Conservation (phyloP, 1,140 invertebrate species). For the Manduca sexta region DNA sequence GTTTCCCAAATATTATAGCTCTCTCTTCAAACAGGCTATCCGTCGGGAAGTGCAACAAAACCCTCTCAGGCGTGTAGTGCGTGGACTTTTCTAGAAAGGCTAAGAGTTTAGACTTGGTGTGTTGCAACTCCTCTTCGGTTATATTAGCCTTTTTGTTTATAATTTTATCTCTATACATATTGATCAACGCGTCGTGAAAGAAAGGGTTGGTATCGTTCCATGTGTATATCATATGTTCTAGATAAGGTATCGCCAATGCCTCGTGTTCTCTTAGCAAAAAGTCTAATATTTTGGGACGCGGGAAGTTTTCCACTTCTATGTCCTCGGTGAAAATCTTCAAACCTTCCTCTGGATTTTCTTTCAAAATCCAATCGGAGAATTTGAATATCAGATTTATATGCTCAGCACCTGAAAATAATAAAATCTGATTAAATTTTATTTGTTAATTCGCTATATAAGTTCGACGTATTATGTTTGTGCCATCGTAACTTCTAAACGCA, state of each 20-base stretch:
- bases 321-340: slow-evolving; percentile 97
- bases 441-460: too few relatives aligned
- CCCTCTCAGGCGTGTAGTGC: slow-evolving; percentile 90
- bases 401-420: slow-evolving; percentile 76
- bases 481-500: too few relatives aligned
- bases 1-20: slow-evolving; percentile 91
- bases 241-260: slow-evolving; percentile 89
- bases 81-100: slow-evolving; percentile 89
- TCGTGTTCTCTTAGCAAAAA: slow-evolving; percentile 89
- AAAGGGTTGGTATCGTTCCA: slow-evolving; percentile 91
- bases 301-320: slow-evolving; percentile 91
- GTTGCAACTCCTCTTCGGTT: slow-evolving; percentile 76
- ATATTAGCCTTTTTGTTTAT: slow-evolving; percentile 74
- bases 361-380: slow-evolving; percentile 95
- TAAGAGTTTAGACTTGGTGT: slow-evolving; percentile 84
- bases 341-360: slow-evolving; percentile 90
- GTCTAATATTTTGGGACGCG: slow-evolving; percentile 90
- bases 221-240: slow-evolving; percentile 93
- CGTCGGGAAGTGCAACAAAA: slow-evolving; percentile 90
- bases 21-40: slow-evolving; percentile 93
- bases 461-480: too few relatives aligned
- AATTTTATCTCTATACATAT: slow-evolving; percentile 82
- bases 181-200: slow-evolving; percentile 93
- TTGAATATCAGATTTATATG: slow-evolving; percentile 94
- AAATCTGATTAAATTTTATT: too few relatives aligned